phyloP scores from a whole-genome alignment of 2,888 invertebrate genomes.

The Cosmia pyralina region DNA sequence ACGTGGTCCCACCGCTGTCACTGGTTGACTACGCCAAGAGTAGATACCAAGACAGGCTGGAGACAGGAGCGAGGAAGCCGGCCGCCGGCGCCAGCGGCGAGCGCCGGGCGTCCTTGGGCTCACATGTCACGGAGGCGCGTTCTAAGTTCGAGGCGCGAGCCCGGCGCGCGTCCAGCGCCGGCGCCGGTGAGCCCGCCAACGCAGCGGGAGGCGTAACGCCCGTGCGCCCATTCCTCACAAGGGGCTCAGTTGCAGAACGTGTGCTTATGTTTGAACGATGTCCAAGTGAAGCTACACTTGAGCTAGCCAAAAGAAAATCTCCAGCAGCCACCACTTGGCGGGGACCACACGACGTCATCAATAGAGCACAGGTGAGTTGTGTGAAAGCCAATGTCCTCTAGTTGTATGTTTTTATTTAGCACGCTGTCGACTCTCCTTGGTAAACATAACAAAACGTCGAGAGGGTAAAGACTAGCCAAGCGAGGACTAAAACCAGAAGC shows the following conservation, averaged over 20 bases:
- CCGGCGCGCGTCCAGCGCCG: constrained; percentile 86
- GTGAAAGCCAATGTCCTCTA: background rate
- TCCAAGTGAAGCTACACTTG: constrained; percentile 94
- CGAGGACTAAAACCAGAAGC: constrained; percentile 22
- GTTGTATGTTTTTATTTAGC: constrained; percentile 20
- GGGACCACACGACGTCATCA: constrained; percentile 89
- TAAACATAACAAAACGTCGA: constrained; percentile 20
- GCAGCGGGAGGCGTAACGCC: constrained; percentile 87
- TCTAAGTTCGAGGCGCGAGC: constrained; percentile 89
- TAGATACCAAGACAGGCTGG: constrained; percentile 91
- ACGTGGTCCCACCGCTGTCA: constrained; percentile 89
- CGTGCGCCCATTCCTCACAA: constrained; percentile 95
- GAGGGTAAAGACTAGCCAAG: constrained; percentile 13
- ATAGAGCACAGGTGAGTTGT: constrained; percentile 88
- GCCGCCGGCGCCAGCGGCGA: constrained; percentile 85
- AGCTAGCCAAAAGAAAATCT: constrained; percentile 91
- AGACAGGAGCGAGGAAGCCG: constrained; percentile 87
- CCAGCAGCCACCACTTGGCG: constrained; percentile 89
- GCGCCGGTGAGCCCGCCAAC: constrained; percentile 81
- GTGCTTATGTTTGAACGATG: constrained; percentile 97
- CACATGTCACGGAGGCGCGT: constrained; percentile 88
- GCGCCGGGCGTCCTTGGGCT: constrained; percentile 85
- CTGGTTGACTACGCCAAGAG: constrained; percentile 92
- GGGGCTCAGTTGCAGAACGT: constrained; percentile 97
- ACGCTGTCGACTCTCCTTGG: background rate